phyloP scores from a whole-genome alignment of 2,888 invertebrate species.

The Micoletzkya japonica region DNA sequence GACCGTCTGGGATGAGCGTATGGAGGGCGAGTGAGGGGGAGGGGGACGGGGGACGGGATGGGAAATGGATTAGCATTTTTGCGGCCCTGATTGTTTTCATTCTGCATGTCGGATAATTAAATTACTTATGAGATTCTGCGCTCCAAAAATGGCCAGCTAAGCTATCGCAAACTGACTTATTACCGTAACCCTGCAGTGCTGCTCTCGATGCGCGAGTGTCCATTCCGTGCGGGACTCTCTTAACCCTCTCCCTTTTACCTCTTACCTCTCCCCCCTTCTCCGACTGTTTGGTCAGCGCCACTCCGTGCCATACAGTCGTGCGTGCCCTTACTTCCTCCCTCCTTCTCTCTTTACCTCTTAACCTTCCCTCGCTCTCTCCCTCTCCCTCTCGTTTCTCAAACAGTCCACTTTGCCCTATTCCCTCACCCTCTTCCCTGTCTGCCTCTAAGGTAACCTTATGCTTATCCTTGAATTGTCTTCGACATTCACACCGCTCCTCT shows the following conservation, averaged over 20 bases:
- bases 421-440: too few species aligned
- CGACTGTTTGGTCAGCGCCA: constrained; percentile 39
- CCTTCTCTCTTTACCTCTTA: constrained; percentile 1
- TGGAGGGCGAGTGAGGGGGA: background rate
- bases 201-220: too few species aligned
- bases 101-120: background rate
- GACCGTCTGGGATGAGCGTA: constrained; percentile 5
- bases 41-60: background rate
- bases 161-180: background rate
- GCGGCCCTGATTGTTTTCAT: background rate
- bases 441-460: too few species aligned
- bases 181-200: too few species aligned
- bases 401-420: too few species aligned
- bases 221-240: constrained; percentile 4
- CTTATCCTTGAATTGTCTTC: too few species aligned
- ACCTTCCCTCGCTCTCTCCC: background rate
- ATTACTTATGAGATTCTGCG: background rate
- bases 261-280: constrained; percentile 20
- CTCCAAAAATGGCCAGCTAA: background rate
- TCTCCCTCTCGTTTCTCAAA: background rate
- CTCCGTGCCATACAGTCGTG: constrained; percentile 37
- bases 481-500: too few species aligned
- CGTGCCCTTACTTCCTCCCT: constrained; percentile 17
- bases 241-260: background rate
- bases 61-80: background rate